A percentile compares a stretch with the other conserved stretches of the same genome.
These are phyloP conservation scores for Bucorvus abyssinicus DNA, from an alignment of 2,797 vertebrate species.

Conservation along the genomic window DNA sequence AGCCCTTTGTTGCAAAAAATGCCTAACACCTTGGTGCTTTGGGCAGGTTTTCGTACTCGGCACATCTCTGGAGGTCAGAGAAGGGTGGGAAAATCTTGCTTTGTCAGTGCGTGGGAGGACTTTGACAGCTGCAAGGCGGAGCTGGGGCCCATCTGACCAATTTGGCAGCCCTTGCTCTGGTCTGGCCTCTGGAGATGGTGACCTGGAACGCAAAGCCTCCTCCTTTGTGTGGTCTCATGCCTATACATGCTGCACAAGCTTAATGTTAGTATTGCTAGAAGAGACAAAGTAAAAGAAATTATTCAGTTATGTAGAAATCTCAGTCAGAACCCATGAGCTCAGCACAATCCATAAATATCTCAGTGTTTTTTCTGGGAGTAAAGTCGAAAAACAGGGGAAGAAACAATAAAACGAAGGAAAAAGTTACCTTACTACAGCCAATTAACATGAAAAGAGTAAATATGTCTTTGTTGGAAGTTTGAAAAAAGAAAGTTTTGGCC, in stretches of 20 bases:
- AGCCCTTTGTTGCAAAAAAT: background rate
- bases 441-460: slow-evolving; percentile 33
- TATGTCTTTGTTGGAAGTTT: background rate
- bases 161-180: slow-evolving; percentile 43
- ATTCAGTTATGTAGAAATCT: background rate
- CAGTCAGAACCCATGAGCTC: slow-evolving; percentile 17
- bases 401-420: background rate
- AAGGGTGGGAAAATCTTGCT: slow-evolving; percentile 42
- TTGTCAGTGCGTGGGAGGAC: slow-evolving; percentile 15
- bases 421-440: background rate
- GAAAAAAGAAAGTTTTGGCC: slow-evolving; percentile 17
- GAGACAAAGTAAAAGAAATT: background rate
- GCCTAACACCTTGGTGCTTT: slow-evolving; percentile 12
- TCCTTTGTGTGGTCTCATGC: slow-evolving; percentile 54
- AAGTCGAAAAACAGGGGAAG: background rate
- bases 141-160: slow-evolving; percentile 7
- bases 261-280: background rate
- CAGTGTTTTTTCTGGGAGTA: background rate
- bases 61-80: slow-evolving; percentile 34
- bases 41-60: background rate
- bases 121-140: slow-evolving; percentile 50
- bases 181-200: slow-evolving; percentile 44
- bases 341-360: slow-evolving; percentile 27
- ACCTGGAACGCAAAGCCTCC: slow-evolving; percentile 40
- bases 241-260: background rate